Evolutionary conservation across 1,140 invertebrate species (phyloP).

Genomic region (Aphelenchoides besseyi): DNA sequence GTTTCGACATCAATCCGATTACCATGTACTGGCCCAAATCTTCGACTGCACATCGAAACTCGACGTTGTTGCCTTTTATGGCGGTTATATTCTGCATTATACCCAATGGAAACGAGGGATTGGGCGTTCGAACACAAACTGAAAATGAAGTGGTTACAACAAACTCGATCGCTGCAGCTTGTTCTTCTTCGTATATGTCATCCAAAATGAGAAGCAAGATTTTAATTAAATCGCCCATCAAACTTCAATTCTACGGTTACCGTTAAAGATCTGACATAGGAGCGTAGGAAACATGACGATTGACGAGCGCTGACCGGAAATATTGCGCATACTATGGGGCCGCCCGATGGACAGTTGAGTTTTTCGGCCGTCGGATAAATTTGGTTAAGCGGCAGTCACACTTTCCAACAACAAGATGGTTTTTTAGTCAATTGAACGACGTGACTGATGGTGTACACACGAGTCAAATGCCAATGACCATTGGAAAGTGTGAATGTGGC

Average conservation of each 20-base stretch:
- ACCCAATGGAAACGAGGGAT: slow-evolving; percentile 41
- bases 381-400: neutral
- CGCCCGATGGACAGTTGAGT: neutral
- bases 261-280: slow-evolving; percentile 55
- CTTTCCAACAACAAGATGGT: slow-evolving; percentile 16
- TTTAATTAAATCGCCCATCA: slow-evolving; percentile 13
- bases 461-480: neutral
- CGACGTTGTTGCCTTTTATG: slow-evolving; percentile 57
- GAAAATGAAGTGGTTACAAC: slow-evolving; percentile 27
- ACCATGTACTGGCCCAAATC: slow-evolving; percentile 54
- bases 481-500: no score
- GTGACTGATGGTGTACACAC: neutral
- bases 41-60: slow-evolving; percentile 52
- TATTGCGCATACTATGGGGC: neutral
- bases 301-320: slow-evolving; percentile 30
- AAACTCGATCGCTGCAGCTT: no score
- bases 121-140: slow-evolving; percentile 51
- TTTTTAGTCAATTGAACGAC: neutral
- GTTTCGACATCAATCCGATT: no score
- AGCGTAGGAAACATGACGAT: slow-evolving; percentile 55
- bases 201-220: no score
- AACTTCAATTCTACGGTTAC: slow-evolving; percentile 25
- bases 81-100: slow-evolving; percentile 57
- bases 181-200: no score
- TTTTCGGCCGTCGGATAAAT: no score